phyloP scores from a whole-genome alignment of 2,113 vertebrate species.

The Cheirogaleus medius region DNA sequence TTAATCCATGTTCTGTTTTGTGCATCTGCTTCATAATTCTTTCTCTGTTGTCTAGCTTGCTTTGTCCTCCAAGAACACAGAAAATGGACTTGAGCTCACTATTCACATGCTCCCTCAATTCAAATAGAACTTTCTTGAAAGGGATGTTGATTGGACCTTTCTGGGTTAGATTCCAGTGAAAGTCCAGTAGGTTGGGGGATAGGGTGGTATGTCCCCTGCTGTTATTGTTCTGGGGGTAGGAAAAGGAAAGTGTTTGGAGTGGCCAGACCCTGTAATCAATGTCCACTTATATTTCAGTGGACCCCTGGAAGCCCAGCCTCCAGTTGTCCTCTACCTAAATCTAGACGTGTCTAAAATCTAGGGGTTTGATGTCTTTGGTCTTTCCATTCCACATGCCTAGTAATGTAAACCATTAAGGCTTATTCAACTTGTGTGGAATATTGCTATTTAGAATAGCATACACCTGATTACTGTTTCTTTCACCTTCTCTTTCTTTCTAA shows the following conservation, averaged over 20 bases:
- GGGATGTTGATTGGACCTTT: background rate
- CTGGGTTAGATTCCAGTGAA: background rate
- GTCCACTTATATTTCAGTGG: background rate
- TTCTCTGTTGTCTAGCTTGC: background rate
- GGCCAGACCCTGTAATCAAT: background rate
- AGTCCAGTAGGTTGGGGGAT: background rate
- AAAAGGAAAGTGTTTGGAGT: background rate
- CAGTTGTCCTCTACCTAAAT: background rate
- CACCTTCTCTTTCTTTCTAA: background rate
- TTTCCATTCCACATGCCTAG: background rate
- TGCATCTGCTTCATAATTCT: background rate
- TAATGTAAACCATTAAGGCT: background rate
- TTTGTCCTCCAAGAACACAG: background rate
- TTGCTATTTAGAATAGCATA: background rate
- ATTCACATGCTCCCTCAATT: background rate
- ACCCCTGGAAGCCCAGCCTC: background rate
- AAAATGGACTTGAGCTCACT: background rate
- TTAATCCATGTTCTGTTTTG: background rate
- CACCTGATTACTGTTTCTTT: background rate
- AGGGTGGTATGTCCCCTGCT: background rate
- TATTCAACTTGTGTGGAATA: background rate
- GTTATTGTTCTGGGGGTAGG: background rate
- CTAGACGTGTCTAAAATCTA: background rate
- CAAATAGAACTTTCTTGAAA: background rate
- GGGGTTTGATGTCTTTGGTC: background rate